Percentiles rank a stretch among this genome's conserved stretches.
Conservation (phyloP, 2,888 invertebrate genomes). For the Axea sp. region DNA sequence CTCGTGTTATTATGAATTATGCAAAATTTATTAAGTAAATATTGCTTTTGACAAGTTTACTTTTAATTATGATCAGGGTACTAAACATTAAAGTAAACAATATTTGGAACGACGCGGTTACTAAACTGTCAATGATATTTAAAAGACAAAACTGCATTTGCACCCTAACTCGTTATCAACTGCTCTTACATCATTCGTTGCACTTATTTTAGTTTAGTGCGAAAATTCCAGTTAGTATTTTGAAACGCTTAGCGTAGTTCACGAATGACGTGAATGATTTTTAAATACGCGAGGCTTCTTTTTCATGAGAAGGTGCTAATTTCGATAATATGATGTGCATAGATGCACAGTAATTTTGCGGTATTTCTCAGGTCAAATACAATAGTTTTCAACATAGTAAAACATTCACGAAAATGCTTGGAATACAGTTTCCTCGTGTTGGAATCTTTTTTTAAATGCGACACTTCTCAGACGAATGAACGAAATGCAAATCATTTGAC, state of each 20-base stretch:
- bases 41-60: neutral
- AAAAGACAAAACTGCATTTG: neutral
- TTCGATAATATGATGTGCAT: slow-evolving; percentile 26
- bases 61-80: neutral
- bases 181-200: neutral
- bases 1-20: neutral
- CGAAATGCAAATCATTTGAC: slow-evolving; percentile 11
- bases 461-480: neutral
- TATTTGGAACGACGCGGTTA: neutral
- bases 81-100: neutral
- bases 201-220: neutral
- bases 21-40: neutral
- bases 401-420: slow-evolving; percentile 11
- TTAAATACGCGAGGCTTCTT: slow-evolving; percentile 23
- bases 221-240: neutral
- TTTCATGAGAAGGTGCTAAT: slow-evolving; percentile 48
- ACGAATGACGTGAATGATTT: slow-evolving; percentile 26
- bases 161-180: neutral
- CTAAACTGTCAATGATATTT: slow-evolving; percentile 8
- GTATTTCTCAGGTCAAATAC: slow-evolving; percentile 40
- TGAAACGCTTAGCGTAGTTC: neutral
- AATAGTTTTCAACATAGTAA: neutral
- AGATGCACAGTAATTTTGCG: slow-evolving; percentile 21
- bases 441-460: too few relatives aligned
- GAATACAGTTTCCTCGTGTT: too few relatives aligned